phyloP scores from a whole-genome alignment of 1,140 invertebrate genomes.

The Trypoxylus dichotomus region DNA sequence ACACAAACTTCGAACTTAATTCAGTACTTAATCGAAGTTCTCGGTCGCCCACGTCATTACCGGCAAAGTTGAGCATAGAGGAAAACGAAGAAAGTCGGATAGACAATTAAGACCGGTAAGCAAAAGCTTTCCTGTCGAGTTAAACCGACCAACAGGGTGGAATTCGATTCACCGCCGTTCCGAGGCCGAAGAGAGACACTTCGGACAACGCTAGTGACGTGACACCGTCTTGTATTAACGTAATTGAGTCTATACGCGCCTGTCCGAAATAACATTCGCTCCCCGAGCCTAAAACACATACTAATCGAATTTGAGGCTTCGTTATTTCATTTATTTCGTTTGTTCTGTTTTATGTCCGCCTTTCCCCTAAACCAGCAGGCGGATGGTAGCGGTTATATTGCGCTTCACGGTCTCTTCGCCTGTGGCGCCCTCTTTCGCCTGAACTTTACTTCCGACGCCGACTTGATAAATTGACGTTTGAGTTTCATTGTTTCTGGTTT shows the following conservation, averaged over 20 bases:
- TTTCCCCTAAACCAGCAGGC: neutral
- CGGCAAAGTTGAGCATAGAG: neutral
- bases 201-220: neutral
- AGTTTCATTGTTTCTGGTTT: constrained; percentile 25
- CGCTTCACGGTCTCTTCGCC: neutral
- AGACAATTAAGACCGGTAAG: neutral
- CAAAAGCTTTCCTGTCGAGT: neutral
- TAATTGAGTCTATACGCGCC: constrained; percentile 16
- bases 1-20: neutral
- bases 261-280: constrained; percentile 10
- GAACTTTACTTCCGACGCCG: constrained; percentile 17
- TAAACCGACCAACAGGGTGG: neutral
- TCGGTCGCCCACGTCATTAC: neutral
- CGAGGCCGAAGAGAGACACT: neutral
- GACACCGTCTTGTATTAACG: constrained; percentile 13
- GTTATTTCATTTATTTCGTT: constrained; percentile 23
- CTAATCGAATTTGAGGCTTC: constrained; percentile 21
- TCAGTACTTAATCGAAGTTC: neutral
- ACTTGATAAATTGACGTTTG: constrained; percentile 22
- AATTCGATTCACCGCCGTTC: neutral
- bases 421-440: neutral
- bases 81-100: neutral
- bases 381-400: neutral
- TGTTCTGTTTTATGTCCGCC: constrained; percentile 10
- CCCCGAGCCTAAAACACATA: constrained; percentile 13